Evolutionary conservation across 2,888 invertebrate genomes (phyloP).

Genomic region (Epistrophella euchroma): DNA sequence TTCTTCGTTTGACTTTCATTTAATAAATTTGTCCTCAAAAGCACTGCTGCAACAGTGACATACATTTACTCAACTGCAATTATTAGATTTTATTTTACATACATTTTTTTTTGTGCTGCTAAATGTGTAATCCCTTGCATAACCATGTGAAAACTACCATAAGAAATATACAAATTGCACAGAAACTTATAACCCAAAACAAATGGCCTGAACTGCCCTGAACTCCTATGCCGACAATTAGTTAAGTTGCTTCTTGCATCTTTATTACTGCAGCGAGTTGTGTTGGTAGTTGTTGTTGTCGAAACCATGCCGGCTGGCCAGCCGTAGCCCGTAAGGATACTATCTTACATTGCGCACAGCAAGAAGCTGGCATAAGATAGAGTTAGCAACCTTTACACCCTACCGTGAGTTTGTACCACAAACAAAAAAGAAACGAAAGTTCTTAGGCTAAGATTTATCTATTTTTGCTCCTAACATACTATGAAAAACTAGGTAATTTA

Average conservation of each 20-base stretch:
- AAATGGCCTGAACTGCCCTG: conserved; percentile 72
- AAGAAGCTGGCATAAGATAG: conserved; percentile 35
- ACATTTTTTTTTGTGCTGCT: background rate
- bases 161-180: conserved; percentile 17
- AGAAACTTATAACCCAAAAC: conserved; percentile 56
- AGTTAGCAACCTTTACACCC: conserved; percentile 69
- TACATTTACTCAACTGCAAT: background rate
- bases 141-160: conserved; percentile 10
- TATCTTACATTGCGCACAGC: background rate
- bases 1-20: no score
- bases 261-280: conserved; percentile 53
- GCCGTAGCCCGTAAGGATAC: conserved; percentile 34
- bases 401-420: conserved; percentile 40
- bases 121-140: conserved; percentile 24
- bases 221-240: conserved; percentile 62
- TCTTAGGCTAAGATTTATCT: conserved; percentile 61
- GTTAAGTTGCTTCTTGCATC: conserved; percentile 62
- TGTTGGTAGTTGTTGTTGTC: conserved; percentile 16
- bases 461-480: conserved; percentile 35
- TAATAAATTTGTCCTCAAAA: background rate
- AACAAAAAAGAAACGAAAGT: conserved; percentile 65
- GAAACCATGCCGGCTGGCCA: background rate
- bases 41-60: background rate
- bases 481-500: conserved; percentile 58
- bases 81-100: background rate